phyloP scores from a whole-genome alignment of 1,140 invertebrate genomes.

The Drosophila ercepeae region DNA sequence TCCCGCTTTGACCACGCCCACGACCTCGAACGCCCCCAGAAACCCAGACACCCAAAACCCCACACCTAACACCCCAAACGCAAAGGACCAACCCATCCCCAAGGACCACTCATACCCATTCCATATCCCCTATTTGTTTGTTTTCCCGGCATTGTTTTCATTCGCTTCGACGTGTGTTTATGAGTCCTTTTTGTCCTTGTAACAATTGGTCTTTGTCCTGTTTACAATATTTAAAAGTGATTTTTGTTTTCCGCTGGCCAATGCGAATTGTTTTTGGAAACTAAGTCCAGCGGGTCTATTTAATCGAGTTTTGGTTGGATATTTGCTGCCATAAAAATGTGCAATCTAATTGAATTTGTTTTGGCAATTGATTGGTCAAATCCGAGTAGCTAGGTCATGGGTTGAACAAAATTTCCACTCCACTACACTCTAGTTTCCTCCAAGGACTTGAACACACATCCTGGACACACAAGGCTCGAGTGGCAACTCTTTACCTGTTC shows the following conservation, averaged over 20 bases:
- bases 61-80: neutral
- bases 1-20: neutral
- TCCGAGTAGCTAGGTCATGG: constrained; percentile 2
- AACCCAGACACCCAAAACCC: no score
- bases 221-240: constrained; percentile 72
- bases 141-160: constrained; percentile 48
- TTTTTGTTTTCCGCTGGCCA: constrained; percentile 30
- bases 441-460: constrained; percentile 26
- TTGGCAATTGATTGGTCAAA: constrained; percentile 28
- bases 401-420: constrained; percentile 5
- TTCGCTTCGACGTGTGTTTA: constrained; percentile 24
- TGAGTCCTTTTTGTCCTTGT: constrained; percentile 51
- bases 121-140: constrained; percentile 30
- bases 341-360: constrained; percentile 45
- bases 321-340: constrained; percentile 22
- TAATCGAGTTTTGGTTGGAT: constrained; percentile 8
- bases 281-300: constrained; percentile 43
- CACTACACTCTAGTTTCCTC: neutral
- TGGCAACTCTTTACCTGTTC: constrained; percentile 63
- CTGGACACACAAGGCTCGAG: constrained; percentile 10
- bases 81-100: neutral
- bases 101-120: neutral
- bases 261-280: constrained; percentile 34
- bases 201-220: constrained; percentile 64
- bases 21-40: neutral